phyloP scores from a whole-genome alignment of 1,140 invertebrate species.

The Aphelinus certus region DNA sequence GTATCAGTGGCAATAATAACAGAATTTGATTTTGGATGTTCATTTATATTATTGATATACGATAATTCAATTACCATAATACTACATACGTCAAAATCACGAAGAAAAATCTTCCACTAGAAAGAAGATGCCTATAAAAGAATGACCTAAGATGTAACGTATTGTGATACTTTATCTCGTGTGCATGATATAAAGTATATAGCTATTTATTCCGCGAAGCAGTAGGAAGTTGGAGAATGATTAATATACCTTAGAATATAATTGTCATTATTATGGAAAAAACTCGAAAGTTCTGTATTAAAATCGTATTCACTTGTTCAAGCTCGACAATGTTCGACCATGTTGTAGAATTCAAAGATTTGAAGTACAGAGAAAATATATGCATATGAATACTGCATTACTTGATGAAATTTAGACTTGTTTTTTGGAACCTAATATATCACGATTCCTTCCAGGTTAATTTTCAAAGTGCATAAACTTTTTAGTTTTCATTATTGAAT shows the following conservation, averaged over 20 bases:
- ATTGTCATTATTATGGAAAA: constrained; percentile 9
- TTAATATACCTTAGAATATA: constrained; percentile 5
- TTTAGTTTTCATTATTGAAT: too few species aligned
- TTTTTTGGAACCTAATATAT: constrained; percentile 12
- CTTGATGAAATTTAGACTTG: constrained; percentile 8
- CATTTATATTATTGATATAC: constrained; percentile 10
- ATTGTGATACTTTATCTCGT: constrained; percentile 38
- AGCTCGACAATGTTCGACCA: neutral
- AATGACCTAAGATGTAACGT: constrained; percentile 25
- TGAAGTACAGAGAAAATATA: constrained; percentile 30
- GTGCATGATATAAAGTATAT: constrained; percentile 11
- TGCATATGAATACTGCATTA: constrained; percentile 8
- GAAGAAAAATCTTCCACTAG: constrained; percentile 7
- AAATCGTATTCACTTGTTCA: neutral
- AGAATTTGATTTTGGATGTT: constrained; percentile 9
- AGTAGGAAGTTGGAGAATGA: constrained; percentile 22
- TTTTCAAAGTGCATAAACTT: too few species aligned
- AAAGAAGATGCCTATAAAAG: constrained; percentile 14
- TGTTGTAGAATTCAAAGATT: constrained; percentile 28
- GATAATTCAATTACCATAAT: neutral
- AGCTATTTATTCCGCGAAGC: constrained; percentile 21
- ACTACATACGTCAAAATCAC: neutral
- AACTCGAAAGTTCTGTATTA: constrained; percentile 10
- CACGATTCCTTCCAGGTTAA: too few species aligned
- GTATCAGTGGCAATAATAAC: constrained; percentile 23